Percentiles rank a stretch among this genome's conserved stretches.
phyloP scores from a whole-genome alignment of 2,113 vertebrate genomes.

The Capreolus pygargus region DNA sequence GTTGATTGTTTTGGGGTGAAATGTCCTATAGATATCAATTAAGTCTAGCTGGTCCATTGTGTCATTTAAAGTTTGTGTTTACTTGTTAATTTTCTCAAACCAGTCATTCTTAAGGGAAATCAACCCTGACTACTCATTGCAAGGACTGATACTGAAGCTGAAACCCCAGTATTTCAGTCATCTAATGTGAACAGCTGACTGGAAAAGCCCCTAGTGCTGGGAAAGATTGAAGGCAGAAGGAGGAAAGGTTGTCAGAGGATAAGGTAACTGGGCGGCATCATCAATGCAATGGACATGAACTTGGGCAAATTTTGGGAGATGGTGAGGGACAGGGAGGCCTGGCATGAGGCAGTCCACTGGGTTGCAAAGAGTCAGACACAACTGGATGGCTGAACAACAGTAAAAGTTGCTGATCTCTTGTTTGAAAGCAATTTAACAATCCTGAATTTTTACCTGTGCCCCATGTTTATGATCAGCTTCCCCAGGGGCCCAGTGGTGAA shows the following conservation, averaged over 20 bases:
- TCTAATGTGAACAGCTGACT: not conserved
- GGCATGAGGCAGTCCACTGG: fast-evolving
- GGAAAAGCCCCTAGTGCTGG: not conserved
- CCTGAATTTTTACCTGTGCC: not conserved
- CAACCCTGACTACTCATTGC: not conserved
- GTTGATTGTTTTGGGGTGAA: too few relatives aligned
- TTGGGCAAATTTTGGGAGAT: not conserved
- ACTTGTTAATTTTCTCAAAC: not conserved
- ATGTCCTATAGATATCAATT: too few relatives aligned
- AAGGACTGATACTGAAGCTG: too few relatives aligned
- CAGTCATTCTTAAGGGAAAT: not conserved
- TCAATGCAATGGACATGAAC: not conserved
- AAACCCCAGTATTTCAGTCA: not conserved
- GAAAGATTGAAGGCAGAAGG: not conserved
- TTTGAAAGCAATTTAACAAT: not conserved
- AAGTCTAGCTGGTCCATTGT: too few relatives aligned
- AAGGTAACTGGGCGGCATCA: not conserved
- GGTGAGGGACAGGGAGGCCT: not conserved
- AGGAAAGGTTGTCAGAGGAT: not conserved
- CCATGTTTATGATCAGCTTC: not conserved
- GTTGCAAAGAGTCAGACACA: not conserved
- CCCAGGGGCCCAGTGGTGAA: not conserved
- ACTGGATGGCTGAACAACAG: not conserved
- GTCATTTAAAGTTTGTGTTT: too few relatives aligned
- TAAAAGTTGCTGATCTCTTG: not conserved